These are phyloP conservation scores for Apotomis capreana DNA, from an alignment of 2,888 invertebrate species.

Conservation along the genomic window DNA sequence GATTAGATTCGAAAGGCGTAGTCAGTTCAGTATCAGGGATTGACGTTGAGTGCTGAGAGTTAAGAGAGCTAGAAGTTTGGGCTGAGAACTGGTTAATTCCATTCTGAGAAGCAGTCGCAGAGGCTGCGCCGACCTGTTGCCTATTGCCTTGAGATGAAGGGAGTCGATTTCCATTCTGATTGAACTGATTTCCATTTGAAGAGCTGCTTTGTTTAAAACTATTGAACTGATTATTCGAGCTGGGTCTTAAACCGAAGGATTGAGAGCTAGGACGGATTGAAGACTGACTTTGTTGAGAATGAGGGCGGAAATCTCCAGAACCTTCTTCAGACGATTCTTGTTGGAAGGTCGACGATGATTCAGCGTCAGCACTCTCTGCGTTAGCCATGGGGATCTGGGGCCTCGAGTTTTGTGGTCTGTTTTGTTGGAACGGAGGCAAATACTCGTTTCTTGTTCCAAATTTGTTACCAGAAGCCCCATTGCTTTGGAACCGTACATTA, in stretches of 20 bases:
- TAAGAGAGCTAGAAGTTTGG: slow-evolving; percentile 45
- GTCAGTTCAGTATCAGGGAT: slow-evolving; percentile 59
- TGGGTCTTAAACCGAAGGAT: slow-evolving; percentile 41
- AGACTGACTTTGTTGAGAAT: slow-evolving; percentile 18
- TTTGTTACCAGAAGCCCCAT: slow-evolving; percentile 40
- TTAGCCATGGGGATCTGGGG: slow-evolving; percentile 7
- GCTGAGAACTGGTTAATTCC: slow-evolving; percentile 39
- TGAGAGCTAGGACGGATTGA: slow-evolving; percentile 32
- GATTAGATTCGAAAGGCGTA: slow-evolving; percentile 58
- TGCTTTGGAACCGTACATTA: slow-evolving; percentile 43
- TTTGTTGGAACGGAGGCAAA: slow-evolving; percentile 52
- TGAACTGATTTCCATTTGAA: slow-evolving; percentile 30
- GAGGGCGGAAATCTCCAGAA: slow-evolving; percentile 39
- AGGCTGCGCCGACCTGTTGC: slow-evolving; percentile 24
- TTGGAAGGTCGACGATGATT: slow-evolving; percentile 42
- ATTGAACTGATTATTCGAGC: slow-evolving; percentile 40
- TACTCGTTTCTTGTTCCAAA: slow-evolving; percentile 55
- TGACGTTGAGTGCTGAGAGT: slow-evolving; percentile 51
- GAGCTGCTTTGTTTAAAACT: slow-evolving; percentile 41
- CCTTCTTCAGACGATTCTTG: slow-evolving; percentile 39
- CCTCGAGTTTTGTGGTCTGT: slow-evolving; percentile 39
- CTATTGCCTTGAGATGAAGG: slow-evolving; percentile 21
- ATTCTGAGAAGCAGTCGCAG: slow-evolving; percentile 13
- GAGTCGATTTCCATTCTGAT: slow-evolving; percentile 18
- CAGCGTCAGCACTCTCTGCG: slow-evolving; percentile 38